Percentiles rank a stretch among this genome's conserved stretches.
These are phyloP conservation scores for Scomber colias DNA, from an alignment of 2,113 vertebrate species.

Conservation along the genomic window DNA sequence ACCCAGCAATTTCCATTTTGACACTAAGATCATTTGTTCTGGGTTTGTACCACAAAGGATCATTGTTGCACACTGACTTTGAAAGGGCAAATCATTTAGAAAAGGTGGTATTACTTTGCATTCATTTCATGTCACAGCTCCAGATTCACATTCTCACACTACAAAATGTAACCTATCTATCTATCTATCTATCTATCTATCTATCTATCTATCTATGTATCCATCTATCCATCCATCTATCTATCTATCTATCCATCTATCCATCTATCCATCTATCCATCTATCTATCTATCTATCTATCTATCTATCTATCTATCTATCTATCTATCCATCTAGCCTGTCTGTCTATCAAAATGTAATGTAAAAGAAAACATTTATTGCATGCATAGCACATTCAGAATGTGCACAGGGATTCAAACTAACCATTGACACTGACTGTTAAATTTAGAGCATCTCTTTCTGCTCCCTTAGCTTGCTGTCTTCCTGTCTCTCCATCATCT, in stretches of 20 bases:
- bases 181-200: no score
- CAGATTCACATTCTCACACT: background rate
- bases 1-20: constrained; percentile 55
- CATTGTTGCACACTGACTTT: constrained; percentile 49
- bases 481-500: constrained; percentile 23
- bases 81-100: constrained; percentile 30
- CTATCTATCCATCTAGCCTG: background rate
- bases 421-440: constrained; percentile 12
- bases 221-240: no score
- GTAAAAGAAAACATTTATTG: no score
- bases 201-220: no score
- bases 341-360: background rate
- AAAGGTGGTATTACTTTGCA: constrained; percentile 47
- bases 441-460: constrained; percentile 19
- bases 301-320: constrained; percentile 1
- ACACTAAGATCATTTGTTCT: constrained; percentile 58
- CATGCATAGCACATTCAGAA: background rate
- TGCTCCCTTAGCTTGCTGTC: background rate
- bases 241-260: constrained; percentile 2
- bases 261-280: constrained; percentile 11
- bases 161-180: background rate
- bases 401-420: background rate
- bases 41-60: constrained; percentile 56
- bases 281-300: constrained; percentile 15
- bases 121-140: constrained; percentile 32